These are phyloP conservation scores for Trematomus loennbergii DNA, from an alignment of 2,113 vertebrate genomes.

Conservation along the genomic window DNA sequence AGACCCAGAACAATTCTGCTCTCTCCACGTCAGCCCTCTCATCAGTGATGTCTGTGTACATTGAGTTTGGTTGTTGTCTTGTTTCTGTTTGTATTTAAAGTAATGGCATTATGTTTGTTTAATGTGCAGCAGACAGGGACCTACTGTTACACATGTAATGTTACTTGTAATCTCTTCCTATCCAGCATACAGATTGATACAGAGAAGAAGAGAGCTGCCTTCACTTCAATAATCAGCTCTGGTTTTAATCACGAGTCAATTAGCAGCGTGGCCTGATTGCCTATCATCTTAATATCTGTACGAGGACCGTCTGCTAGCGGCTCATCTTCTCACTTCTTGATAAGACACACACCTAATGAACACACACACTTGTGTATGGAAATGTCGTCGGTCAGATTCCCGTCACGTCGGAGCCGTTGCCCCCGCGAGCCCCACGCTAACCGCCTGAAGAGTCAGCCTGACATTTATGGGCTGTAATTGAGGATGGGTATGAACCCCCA, in stretches of 20 bases:
- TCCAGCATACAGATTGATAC: background rate
- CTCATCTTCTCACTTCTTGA: conserved; percentile 9
- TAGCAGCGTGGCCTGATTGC: conserved; percentile 55
- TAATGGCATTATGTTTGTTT: background rate
- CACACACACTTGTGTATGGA: conserved; percentile 17
- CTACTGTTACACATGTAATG: background rate
- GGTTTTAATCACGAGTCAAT: conserved; percentile 63
- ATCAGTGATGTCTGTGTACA: background rate
- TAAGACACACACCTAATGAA: conserved; percentile 28
- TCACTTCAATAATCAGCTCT: conserved; percentile 48
- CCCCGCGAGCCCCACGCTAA: conserved; percentile 26
- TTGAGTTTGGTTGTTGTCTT: background rate
- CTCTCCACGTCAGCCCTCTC: background rate
- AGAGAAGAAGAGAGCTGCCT: background rate
- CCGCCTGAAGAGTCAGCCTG: conserved; percentile 44
- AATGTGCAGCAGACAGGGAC: background rate
- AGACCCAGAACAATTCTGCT: background rate
- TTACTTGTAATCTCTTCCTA: background rate
- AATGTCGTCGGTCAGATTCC: conserved; percentile 41
- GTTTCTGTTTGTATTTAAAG: background rate
- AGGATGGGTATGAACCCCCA: conserved; percentile 53
- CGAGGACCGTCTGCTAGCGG: conserved; percentile 29
- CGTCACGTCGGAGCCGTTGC: conserved; percentile 35
- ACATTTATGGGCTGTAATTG: conserved; percentile 67
- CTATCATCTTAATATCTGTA: conserved; percentile 50